A percentile compares a stretch with the other conserved stretches of the same genome.
phyloP scores from a whole-genome alignment of 2,888 invertebrate species.

The Drosophila mimetica region DNA sequence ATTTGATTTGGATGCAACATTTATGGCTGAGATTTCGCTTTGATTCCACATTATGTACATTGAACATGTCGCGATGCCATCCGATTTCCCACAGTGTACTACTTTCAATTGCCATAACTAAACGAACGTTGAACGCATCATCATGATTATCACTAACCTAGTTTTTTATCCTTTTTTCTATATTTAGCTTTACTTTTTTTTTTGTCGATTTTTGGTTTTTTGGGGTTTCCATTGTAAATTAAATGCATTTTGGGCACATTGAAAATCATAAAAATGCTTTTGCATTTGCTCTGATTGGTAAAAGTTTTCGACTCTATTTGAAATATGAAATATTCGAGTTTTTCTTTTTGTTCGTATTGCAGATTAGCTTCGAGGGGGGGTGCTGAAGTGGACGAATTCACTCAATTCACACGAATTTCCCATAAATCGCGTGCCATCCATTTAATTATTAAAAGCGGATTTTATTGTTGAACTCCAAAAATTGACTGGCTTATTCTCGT shows the following conservation, averaged over 20 bases:
- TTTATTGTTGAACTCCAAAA: slow-evolving; percentile 10
- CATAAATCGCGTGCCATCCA: slow-evolving; percentile 23
- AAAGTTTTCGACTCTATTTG: slow-evolving; percentile 41
- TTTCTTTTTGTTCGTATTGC: slow-evolving; percentile 5
- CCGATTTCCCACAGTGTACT: slow-evolving; percentile 8
- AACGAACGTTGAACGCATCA: slow-evolving; percentile 76
- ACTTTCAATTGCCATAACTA: slow-evolving; percentile 69
- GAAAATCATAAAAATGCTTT: slow-evolving; percentile 49
- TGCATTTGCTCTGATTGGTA: slow-evolving; percentile 56
- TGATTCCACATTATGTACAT: slow-evolving; percentile 67
- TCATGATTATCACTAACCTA: slow-evolving; percentile 76
- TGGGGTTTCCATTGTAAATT: slow-evolving; percentile 53
- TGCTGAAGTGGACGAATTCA: slow-evolving; percentile 2
- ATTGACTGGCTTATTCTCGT: slow-evolving; percentile 13
- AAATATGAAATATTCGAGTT: slow-evolving; percentile 33
- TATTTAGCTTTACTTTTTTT: slow-evolving; percentile 9
- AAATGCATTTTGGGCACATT: slow-evolving; percentile 68
- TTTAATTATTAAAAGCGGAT: slow-evolving; percentile 26
- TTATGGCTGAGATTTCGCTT: slow-evolving; percentile 39
- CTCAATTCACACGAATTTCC: slow-evolving; percentile 24
- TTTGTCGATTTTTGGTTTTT: slow-evolving; percentile 12
- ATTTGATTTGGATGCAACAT: slow-evolving; percentile 59
- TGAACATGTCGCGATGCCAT: slow-evolving; percentile 43
- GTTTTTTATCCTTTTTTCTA: slow-evolving; percentile 21
- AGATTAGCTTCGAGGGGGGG: slow-evolving; percentile 9